A percentile compares a stretch with the other conserved stretches of the same genome.
Conservation (phyloP, 2,113 vertebrate genomes). For the Eulacestoma nigropectus region DNA sequence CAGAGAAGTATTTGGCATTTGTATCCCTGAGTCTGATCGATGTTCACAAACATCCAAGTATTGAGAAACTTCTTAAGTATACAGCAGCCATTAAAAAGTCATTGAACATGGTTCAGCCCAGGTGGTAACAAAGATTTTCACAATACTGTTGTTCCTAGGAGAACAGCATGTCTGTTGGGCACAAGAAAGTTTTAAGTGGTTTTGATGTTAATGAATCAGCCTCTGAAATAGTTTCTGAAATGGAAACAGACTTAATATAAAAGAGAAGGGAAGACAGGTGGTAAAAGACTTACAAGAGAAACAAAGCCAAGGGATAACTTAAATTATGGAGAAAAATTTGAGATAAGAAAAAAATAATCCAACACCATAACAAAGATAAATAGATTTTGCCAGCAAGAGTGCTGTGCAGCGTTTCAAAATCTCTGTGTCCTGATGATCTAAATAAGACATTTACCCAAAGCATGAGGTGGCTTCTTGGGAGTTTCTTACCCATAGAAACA, state of each 20-base stretch:
- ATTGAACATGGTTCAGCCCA: background rate
- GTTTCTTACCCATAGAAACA: background rate
- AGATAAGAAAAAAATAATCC: background rate
- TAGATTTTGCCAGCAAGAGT: background rate
- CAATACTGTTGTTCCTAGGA: background rate
- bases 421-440: background rate
- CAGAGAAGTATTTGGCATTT: background rate
- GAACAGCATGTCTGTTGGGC: background rate
- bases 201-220: background rate
- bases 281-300: background rate
- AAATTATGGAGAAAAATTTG: background rate
- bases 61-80: background rate
- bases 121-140: background rate
- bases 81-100: background rate
- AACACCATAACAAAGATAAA: background rate
- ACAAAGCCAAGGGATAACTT: background rate
- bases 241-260: background rate
- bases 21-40: background rate
- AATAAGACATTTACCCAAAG: background rate
- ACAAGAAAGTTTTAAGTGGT: background rate
- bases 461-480: background rate
- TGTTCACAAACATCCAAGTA: background rate
- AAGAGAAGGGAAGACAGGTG: background rate
- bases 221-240: background rate
- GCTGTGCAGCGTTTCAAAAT: background rate